Evolutionary conservation across 2,888 invertebrate species (phyloP).

Genomic region (Tricholauxania praeusta): DNA sequence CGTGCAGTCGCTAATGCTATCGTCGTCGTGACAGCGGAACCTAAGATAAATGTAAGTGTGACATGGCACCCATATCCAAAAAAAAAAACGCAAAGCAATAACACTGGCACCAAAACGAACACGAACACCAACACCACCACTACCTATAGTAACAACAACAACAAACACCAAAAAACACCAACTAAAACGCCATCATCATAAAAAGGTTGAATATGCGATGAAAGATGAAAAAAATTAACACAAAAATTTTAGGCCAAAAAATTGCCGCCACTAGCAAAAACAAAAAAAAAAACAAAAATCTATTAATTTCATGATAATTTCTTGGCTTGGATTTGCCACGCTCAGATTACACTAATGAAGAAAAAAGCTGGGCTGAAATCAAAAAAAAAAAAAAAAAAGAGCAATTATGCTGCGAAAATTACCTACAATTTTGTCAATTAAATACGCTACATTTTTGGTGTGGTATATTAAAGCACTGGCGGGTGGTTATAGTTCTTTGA

Average conservation of each 20-base stretch:
- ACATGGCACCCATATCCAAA: neutral
- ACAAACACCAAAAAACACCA: neutral
- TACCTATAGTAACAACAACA: neutral
- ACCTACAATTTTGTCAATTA: too few relatives aligned
- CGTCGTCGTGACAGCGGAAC: slow-evolving; percentile 66
- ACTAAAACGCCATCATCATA: neutral
- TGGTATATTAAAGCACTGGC: too few relatives aligned
- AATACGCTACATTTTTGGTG: too few relatives aligned
- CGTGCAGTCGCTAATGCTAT: slow-evolving; percentile 38
- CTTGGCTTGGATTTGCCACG: too few relatives aligned
- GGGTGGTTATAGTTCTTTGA: too few relatives aligned
- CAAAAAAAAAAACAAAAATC: slow-evolving; percentile 23
- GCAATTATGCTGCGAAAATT: too few relatives aligned
- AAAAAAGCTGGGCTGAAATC: too few relatives aligned
- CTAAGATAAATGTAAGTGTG: slow-evolving; percentile 64
- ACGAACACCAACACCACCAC: neutral
- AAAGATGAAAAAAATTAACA: too few relatives aligned
- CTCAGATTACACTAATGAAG: too few relatives aligned
- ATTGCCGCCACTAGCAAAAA: neutral
- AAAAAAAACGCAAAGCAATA: slow-evolving; percentile 2
- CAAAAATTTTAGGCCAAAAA: neutral
- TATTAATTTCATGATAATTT: slow-evolving; percentile 7
- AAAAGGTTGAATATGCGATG: neutral
- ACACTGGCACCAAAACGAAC: slow-evolving; percentile 2
- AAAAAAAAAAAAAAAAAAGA: too few relatives aligned